Evolutionary conservation across 2,113 vertebrate genomes (phyloP), one percentile per base, ranked within the genome.

Genomic region (Hydrolagus affinis): DNA sequence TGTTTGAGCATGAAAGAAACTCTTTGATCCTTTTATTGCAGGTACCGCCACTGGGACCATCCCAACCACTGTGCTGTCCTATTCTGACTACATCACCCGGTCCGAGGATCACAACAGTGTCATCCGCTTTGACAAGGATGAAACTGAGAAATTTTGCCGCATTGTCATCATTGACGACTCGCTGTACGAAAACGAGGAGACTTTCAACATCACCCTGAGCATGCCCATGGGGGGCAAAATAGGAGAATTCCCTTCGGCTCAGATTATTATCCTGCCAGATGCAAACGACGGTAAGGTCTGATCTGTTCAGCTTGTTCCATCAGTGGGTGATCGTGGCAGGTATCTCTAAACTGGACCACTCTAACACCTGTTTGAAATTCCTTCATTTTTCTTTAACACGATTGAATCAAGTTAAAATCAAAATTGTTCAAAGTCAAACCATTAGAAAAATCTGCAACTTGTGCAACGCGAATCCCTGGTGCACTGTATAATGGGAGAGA

Each of bases 31-130:
- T 89, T 21, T 0, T 76, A 28, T 21, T 85, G 70, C 88, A 99
- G 97, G 93, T 71, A 95, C 96, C 0, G 97, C 97, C 32, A 89
- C 92, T 7, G 97, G 97, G 68, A 98, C 97, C 0, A 89, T 94
- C 74, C 95, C 95, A 25, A 94, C 91, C 25, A 94, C 93, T 0
- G 96, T 98, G 4, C 92, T 98, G 71, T 99, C 97, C 17, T 96
- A 96, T 88, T 97, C 97, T 0, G 97, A 99, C 91, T 99, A 95
- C 91, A 96, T 99, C 89, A 97, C 97, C 44, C 92, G 97, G 21
- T 94, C 94, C 0, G 97, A 99, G 91, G 96, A 96, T 86, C 95
- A 95, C 87, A 90, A 86, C 91, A 97, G 97, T 14, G 0, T 97
- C n/a, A 85, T 99, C 4, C 95, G 90, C 83, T 99, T 99, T 85